Evolutionary conservation across 2,113 vertebrate species (phyloP).

Genomic region (Pygoscelis antarcticus): DNA sequence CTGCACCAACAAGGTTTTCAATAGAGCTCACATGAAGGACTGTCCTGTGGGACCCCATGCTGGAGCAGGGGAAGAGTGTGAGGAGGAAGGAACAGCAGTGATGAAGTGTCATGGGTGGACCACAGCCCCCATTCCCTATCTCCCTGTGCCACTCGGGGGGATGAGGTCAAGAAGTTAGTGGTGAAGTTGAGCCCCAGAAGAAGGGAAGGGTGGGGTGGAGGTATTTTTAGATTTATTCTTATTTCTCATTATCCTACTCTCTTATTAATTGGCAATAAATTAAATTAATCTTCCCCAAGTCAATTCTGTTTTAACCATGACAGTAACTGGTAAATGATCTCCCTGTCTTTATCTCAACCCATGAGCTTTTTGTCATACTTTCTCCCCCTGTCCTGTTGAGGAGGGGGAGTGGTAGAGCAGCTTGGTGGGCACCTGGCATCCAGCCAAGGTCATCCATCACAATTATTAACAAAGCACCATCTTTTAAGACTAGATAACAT

Average conservation of each 20-base stretch:
- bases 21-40: neutral
- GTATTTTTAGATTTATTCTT: neutral
- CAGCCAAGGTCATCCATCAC: neutral
- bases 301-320: neutral
- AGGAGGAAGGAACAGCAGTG: neutral
- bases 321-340: neutral
- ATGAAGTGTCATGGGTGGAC: neutral
- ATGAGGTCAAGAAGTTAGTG: neutral
- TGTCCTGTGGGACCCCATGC: neutral
- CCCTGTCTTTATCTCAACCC: neutral
- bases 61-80: neutral
- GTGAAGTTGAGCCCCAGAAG: neutral
- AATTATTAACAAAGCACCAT: neutral
- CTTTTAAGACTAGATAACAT: neutral
- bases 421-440: neutral
- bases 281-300: neutral
- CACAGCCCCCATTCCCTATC: neutral
- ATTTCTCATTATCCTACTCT: neutral
- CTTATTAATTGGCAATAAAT: neutral
- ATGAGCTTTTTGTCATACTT: neutral
- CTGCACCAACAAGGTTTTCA: neutral
- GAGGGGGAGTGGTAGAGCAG: neutral
- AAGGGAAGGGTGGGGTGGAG: neutral
- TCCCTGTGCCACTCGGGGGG: fast-evolving
- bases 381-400: neutral